A percentile compares a stretch with the other conserved stretches of the same genome.
Conservation (phyloP, 2,888 invertebrate genomes). For the Ryuthela nishihirai region DNA sequence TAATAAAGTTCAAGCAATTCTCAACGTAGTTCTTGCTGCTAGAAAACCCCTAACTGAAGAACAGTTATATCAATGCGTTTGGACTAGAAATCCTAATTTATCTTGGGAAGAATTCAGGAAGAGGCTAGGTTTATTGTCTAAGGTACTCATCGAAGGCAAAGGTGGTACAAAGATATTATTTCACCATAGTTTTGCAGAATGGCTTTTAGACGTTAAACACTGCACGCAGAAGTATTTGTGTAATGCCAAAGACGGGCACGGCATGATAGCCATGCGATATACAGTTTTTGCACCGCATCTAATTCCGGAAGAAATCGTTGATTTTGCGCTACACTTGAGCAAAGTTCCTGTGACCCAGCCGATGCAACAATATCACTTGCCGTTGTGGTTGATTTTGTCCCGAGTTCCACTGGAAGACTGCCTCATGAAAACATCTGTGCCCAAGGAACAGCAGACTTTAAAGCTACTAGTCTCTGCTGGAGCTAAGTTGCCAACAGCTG, state of each 20-base stretch:
- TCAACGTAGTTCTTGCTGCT: slow-evolving; percentile 62
- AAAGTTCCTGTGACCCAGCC: slow-evolving; percentile 48
- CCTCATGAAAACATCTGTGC: slow-evolving; percentile 35
- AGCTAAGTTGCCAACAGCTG: slow-evolving; percentile 51
- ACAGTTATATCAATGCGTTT: slow-evolving; percentile 74
- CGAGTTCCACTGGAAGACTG: slow-evolving; percentile 55
- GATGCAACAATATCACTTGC: slow-evolving; percentile 58
- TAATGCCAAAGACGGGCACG: slow-evolving; percentile 80
- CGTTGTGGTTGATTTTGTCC: slow-evolving; percentile 71
- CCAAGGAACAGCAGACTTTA: slow-evolving; percentile 35
- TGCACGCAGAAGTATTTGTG: slow-evolving; percentile 93
- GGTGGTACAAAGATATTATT: slow-evolving; percentile 61
- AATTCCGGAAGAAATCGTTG: slow-evolving; percentile 52
- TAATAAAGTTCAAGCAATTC: slow-evolving; percentile 28
- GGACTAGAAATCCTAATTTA: slow-evolving; percentile 73
- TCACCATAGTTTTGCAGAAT: slow-evolving; percentile 91
- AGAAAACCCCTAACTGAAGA: slow-evolving; percentile 77
- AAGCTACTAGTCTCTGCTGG: slow-evolving; percentile 70
- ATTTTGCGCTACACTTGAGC: slow-evolving; percentile 55
- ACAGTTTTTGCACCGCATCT: slow-evolving; percentile 58
- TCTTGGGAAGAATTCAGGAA: slow-evolving; percentile 75
- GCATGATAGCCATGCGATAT: slow-evolving; percentile 72
- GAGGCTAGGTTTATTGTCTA: slow-evolving; percentile 67
- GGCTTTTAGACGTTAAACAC: slow-evolving; percentile 96
- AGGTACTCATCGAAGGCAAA: slow-evolving; percentile 56